Evolutionary conservation across 2,888 invertebrate genomes (phyloP), one percentile per base, ranked within the genome.

Genomic region (Drosophila formosana): DNA sequence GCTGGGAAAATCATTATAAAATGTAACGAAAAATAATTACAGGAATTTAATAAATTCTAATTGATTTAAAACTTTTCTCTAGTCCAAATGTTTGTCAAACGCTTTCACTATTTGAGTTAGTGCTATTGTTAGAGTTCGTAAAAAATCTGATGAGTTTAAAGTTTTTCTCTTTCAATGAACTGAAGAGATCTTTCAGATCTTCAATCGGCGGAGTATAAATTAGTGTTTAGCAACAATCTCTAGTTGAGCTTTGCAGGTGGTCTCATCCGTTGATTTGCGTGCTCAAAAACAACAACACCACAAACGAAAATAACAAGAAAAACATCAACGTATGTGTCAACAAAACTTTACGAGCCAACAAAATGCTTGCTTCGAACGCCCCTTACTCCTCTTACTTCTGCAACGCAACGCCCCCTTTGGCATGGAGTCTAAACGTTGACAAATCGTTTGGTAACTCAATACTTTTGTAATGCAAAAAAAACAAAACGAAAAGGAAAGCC

Each of bases 391-490:
- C 9, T 18, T 18, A 18, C 34, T 34, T 8, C 37, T n/a, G 30
- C 62, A 32, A 34, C 32, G 28, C 3, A 45, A 45, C 56, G 34
- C 47, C 46, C 62, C 46, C 55, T 63, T 50, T 46, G 25, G 52
- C 37, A 53, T 28, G 34, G 26, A 18, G 62, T 64, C 82, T 84
- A 89, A 88, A 75, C 85, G 81, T 88, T 88, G 88, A 86, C 89
- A 86, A 86, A 86, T 86, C 88, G 88, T 80, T 86, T 70, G 78
- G 85, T 88, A 89, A 89, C 78, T 76, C 78, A 76, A 86, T 88
- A 86, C 85, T 82, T 82, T 86, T 89, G 88, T 85, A 78, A 88
- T 86, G 85, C 87, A 80, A 88, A 83, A 56, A 80, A 37, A n/a
- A 32, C 32, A 4, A 37, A 37, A 37, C 5, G 30, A 37, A 56